phyloP scores from a whole-genome alignment of 1,140 invertebrate genomes.

The Drosophila watanabei region DNA sequence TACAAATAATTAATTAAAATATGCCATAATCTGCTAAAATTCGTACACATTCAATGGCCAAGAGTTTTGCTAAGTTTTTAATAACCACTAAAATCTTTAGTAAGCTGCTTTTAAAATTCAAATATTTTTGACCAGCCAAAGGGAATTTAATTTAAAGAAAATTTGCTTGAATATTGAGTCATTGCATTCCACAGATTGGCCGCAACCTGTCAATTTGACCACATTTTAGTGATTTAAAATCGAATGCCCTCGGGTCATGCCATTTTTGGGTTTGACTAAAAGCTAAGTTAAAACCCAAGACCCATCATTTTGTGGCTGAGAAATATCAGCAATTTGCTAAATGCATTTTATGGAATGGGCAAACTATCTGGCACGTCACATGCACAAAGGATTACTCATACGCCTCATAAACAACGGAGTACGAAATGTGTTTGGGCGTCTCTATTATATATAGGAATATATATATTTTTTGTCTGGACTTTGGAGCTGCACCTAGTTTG shows the following conservation, averaged over 20 bases:
- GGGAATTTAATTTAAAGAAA: slow-evolving; percentile 15
- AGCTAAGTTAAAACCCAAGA: slow-evolving; percentile 5
- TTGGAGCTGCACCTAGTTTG: slow-evolving; percentile 47
- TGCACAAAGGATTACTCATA: slow-evolving; percentile 52
- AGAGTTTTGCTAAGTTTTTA: neutral
- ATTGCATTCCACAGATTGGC: slow-evolving; percentile 22
- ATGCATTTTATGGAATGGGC: slow-evolving; percentile 40
- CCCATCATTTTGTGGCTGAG: slow-evolving; percentile 3
- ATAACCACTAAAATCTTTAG: neutral
- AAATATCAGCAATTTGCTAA: slow-evolving; percentile 58
- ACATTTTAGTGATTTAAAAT: slow-evolving; percentile 25
- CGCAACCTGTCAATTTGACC: slow-evolving; percentile 25
- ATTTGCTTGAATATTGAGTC: slow-evolving; percentile 11
- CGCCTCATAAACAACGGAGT: slow-evolving; percentile 13
- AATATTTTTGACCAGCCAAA: slow-evolving; percentile 28
- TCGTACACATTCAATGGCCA: neutral
- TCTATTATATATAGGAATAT: neutral
- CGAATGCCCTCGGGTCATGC: slow-evolving; percentile 53
- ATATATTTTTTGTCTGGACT: slow-evolving; percentile 2
- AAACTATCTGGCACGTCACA: slow-evolving; percentile 24
- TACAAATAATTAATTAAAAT: slow-evolving; percentile 3
- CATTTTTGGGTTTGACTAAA: slow-evolving; percentile 43
- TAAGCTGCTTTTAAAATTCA: slow-evolving; percentile 44
- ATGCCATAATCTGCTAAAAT: neutral
- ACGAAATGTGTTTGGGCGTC: slow-evolving; percentile 3